Base-by-base conservation (phyloP, 2,797 vertebrate genomes). In the Tragopan temminckii region DNA sequence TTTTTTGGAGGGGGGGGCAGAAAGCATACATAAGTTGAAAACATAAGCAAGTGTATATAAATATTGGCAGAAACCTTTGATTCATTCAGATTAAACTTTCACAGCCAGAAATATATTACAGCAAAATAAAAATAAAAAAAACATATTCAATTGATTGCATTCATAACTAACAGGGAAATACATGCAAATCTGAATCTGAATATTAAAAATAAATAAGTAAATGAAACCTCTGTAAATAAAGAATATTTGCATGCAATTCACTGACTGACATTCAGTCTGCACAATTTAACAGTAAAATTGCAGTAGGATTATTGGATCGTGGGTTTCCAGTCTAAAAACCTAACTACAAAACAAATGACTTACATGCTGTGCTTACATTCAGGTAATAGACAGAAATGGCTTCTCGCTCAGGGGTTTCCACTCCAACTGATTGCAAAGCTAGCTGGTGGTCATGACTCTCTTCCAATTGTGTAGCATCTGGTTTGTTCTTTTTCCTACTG, bases 351-450 rank as follows among this genome's bases (percentile, higher is more conserved):
- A 61, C 55, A 82, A 94, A 91, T 77, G 13, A 53, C 78, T 72
- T 57, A 14, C 86, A 83, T 88, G 86, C 93, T 95, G 95, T 90
- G 88, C 88, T 94, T 81, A 62, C 43, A 90, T 79, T 79, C 2
- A n/a, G 75, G 67, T 84, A 94, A 88, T 31, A 67, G 80, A 45
- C 55, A 93, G 80, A 63, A 88, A 88, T 18, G 23, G 43, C 66
- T 90, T 33, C 67, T 95, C 12, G 0, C 75, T 63, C 77, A 61
- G 88, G 91, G 88, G 52, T 43, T 89, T 57, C 75, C 25, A 59
- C 67, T 88, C 61, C 0, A 1, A 70, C 52, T 77, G 85, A 91
- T 74, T 86, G 86, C 80, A 82, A 71, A 93, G 13, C 18, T 27
- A 24, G 35, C 78, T 74, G 57, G 13, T 57, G 83, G 50, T 64